Evolutionary conservation across 2,888 invertebrate species (phyloP).

Genomic region (Tholera decimalis): DNA sequence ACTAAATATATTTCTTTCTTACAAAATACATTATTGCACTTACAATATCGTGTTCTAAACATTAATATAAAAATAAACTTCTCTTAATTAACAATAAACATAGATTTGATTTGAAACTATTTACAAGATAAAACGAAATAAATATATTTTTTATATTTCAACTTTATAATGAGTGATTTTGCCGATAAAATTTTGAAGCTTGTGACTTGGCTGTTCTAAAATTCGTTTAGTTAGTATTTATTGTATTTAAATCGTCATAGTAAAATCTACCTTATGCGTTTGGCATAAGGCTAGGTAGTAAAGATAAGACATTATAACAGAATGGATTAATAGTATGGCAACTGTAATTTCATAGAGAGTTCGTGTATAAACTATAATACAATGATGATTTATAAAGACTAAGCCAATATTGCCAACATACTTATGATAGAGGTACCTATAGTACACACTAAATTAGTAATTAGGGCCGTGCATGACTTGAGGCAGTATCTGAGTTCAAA

Average conservation of each 20-base stretch:
- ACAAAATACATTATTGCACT: slow-evolving; percentile 81
- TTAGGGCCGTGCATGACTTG: no score
- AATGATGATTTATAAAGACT: slow-evolving; percentile 5
- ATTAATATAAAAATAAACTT: slow-evolving; percentile 72
- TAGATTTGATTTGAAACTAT: slow-evolving; percentile 54
- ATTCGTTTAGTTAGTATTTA: not conserved
- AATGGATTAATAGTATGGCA: slow-evolving; percentile 48
- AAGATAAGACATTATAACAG: slow-evolving; percentile 7
- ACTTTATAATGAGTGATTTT: slow-evolving; percentile 32
- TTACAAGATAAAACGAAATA: slow-evolving; percentile 57
- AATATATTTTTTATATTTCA: slow-evolving; percentile 39
- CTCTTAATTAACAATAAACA: slow-evolving; percentile 58
- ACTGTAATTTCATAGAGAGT: slow-evolving; percentile 52
- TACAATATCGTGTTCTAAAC: slow-evolving; percentile 70
- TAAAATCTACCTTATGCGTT: slow-evolving; percentile 4
- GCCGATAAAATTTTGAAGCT: slow-evolving; percentile 14
- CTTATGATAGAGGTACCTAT: no score
- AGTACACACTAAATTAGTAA: no score
- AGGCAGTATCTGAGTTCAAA: no score
- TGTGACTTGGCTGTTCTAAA: not conserved
- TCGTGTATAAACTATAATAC: slow-evolving; percentile 20
- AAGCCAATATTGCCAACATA: slow-evolving; percentile 3
- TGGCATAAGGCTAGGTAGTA: slow-evolving; percentile 12
- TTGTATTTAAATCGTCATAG: not conserved
- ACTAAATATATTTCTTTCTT: slow-evolving; percentile 69